phyloP scores from a whole-genome alignment of 2,888 invertebrate species.

The Diaprepes abbreviatus region DNA sequence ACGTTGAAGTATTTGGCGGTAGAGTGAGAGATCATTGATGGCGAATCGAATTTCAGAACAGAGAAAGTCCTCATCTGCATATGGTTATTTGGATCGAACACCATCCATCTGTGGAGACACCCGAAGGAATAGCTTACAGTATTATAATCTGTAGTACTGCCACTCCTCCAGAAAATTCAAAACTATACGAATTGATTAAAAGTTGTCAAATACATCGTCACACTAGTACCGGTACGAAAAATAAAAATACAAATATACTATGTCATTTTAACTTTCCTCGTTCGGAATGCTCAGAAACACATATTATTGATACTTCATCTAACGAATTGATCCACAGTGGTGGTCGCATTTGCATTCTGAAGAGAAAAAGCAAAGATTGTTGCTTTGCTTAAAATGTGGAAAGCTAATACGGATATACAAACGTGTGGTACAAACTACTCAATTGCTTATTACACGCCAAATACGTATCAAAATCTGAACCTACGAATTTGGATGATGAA shows the following conservation, averaged over 20 bases:
- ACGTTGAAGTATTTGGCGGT: background rate
- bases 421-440: background rate
- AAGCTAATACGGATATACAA: slow-evolving; percentile 23
- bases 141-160: background rate
- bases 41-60: slow-evolving; percentile 8
- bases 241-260: background rate
- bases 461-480: background rate
- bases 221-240: background rate
- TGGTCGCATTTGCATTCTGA: slow-evolving; percentile 15
- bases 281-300: background rate
- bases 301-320: background rate
- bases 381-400: slow-evolving; percentile 31
- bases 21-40: slow-evolving; percentile 5
- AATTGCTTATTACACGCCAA: slow-evolving; percentile 4
- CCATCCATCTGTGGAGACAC: background rate
- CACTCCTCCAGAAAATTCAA: background rate
- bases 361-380: slow-evolving; percentile 1
- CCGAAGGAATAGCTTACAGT: background rate
- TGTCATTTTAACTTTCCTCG: background rate
- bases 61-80: slow-evolving; percentile 15
- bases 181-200: background rate
- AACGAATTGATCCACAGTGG: background rate
- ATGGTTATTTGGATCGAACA: slow-evolving; percentile 19
- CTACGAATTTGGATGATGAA: background rate
- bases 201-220: background rate